These are phyloP conservation scores for Glyphotaelius pellucidus DNA, from an alignment of 2,888 invertebrate genomes.

Conservation along the genomic window DNA sequence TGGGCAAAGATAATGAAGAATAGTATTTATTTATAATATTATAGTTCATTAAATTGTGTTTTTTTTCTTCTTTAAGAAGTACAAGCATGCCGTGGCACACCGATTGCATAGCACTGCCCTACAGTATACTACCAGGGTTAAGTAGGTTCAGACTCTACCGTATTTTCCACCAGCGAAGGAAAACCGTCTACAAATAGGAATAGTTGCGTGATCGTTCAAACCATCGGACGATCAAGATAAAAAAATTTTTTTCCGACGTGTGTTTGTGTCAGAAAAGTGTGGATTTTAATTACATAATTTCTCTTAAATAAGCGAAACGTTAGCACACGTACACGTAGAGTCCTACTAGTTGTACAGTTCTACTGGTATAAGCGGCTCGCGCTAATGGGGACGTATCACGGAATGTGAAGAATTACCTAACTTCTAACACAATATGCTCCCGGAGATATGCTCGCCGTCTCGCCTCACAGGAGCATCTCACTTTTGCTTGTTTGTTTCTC, in stretches of 20 bases:
- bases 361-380: neutral
- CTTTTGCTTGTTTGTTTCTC: neutral
- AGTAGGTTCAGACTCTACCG: neutral
- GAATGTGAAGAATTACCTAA: neutral
- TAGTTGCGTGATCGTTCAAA: slow-evolving; percentile 16
- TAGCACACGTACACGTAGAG: neutral
- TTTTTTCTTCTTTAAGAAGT: too few relatives aligned
- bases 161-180: neutral
- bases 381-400: slow-evolving; percentile 3
- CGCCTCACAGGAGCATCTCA: neutral
- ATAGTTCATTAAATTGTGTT: too few relatives aligned
- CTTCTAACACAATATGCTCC: neutral
- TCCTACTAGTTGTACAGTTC: neutral
- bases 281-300: slow-evolving; percentile 10
- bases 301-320: slow-evolving; percentile 31
- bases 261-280: slow-evolving; percentile 14
- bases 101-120: neutral
- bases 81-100: too few relatives aligned
- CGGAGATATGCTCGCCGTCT: neutral
- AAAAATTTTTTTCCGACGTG: slow-evolving; percentile 13
- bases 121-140: neutral
- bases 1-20: too few relatives aligned
- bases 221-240: slow-evolving; percentile 39
- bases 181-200: slow-evolving; percentile 12
- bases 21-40: too few relatives aligned